Base-by-base conservation (phyloP, 2,888 invertebrate genomes). In the Zonitis immaculata region DNA sequence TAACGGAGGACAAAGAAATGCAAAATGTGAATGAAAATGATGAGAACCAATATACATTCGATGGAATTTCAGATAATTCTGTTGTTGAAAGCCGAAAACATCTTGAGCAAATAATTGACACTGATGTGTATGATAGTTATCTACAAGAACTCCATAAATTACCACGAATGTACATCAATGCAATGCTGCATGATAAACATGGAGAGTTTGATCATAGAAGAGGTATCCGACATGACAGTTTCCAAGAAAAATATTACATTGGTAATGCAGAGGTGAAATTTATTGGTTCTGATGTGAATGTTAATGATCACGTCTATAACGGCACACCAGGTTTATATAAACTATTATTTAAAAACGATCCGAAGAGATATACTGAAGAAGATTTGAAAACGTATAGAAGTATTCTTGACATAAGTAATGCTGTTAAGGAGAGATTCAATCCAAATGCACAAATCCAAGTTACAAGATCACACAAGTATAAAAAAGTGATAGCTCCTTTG, bases 281-380 rank as follows among this genome's bases (percentile, higher is more conserved):
- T 22, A 16, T 12, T 20, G 49, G 43, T 43, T 5, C 16, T 20
- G 43, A 42, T 5, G 14, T 42, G 4, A 18, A 4, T 5, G 20
- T 42, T n/a, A 18, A 42, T 18, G 20, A 6, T 16, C 3, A 2
- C 12, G 18, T 9, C 6, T 18, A 20, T 43, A 14, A 16, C 9
- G 28, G 26, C n/a, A 49, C 49, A 44, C n/a, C 28, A 6, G 49
- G 49, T 2, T 18, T 49, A 2, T 49, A 49, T 49, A 25, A 49
- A 25, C 20, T 49, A 3, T 14, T 49, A 26, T 43, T 49, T 25
- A 49, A 49, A 28, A 44, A 28, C 11, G 42, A 49, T 6, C 42
- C 49, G 6, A 28, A 6, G 28, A 26, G 25, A 6, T 49, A 44
- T 43, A 26, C 49, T 12, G 14, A 43, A 25, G 7, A 22, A 6